Conservation (phyloP, 1,140 invertebrate genomes). For the Trachymyrmex cornetzi region DNA sequence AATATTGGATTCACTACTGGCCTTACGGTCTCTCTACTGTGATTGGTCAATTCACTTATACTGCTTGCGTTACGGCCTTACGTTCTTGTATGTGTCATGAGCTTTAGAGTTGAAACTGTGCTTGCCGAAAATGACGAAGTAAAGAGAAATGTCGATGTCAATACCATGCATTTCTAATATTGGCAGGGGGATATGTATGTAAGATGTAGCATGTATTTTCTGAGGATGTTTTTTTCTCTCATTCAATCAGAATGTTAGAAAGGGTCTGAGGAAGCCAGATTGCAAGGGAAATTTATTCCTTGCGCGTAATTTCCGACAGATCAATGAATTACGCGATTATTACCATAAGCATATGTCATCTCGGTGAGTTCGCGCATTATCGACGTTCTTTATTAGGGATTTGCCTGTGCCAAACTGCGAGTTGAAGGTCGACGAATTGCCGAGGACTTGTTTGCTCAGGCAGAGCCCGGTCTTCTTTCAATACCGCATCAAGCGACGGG, state of each 20-base stretch:
- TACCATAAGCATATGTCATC: conserved; percentile 62
- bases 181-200: background rate
- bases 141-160: background rate
- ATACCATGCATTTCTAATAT: background rate
- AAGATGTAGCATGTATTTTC: background rate
- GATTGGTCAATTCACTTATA: too few relatives aligned
- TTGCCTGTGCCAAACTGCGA: conserved; percentile 21
- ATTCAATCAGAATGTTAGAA: background rate
- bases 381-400: conserved; percentile 27
- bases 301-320: conserved; percentile 12
- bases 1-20: too few relatives aligned
- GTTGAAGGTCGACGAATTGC: conserved; percentile 55
- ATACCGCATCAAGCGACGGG: conserved; percentile 59
- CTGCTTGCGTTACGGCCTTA: too few relatives aligned
- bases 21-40: too few relatives aligned
- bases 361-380: conserved; percentile 49
- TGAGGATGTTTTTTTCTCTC: background rate
- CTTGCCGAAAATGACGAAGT: background rate
- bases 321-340: conserved; percentile 68
- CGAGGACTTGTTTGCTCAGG: conserved; percentile 69
- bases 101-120: background rate
- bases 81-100: too few relatives aligned
- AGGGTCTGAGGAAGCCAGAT: background rate
- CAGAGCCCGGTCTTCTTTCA: conserved; percentile 69
- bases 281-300: background rate